phyloP scores from a whole-genome alignment of 1,140 invertebrate genomes.

The Fopius arisanus region DNA sequence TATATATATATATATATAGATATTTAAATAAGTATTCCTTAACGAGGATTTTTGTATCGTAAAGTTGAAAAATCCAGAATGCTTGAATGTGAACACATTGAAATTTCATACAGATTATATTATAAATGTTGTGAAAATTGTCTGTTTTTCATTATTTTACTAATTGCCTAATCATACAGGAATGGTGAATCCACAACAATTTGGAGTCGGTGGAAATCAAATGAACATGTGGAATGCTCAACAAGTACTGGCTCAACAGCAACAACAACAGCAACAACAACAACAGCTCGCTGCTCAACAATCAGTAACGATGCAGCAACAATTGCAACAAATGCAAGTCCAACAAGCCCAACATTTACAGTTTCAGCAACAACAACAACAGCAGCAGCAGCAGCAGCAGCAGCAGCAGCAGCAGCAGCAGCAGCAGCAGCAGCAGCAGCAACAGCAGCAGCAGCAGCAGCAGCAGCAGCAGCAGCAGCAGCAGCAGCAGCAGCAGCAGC shows the following conservation, averaged over 20 bases:
- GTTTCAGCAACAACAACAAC: slow-evolving; percentile 53
- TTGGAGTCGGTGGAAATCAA: slow-evolving; percentile 45
- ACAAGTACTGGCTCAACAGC: slow-evolving; percentile 32
- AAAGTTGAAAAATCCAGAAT: no score
- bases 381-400: slow-evolving; percentile 53
- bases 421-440: slow-evolving; percentile 59
- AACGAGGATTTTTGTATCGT: no score
- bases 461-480: no score
- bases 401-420: slow-evolving; percentile 42
- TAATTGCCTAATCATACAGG: slow-evolving; percentile 38
- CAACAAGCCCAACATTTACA: slow-evolving; percentile 51
- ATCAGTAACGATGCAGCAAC: slow-evolving; percentile 55
- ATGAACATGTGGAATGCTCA: slow-evolving; percentile 8
- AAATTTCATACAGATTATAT: no score
- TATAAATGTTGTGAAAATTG: slow-evolving; percentile 15
- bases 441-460: slow-evolving; percentile 46
- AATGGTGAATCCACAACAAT: slow-evolving; percentile 58
- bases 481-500: slow-evolving; percentile 46
- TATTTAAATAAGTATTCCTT: no score
- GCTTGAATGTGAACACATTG: no score
- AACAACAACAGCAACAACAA: slow-evolving; percentile 47
- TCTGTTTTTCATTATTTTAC: background rate
- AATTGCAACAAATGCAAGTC: slow-evolving; percentile 53
- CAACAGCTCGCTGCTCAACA: slow-evolving; percentile 53
- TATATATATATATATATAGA: no score